Percentiles rank a stretch among this genome's conserved stretches.
phyloP scores from a whole-genome alignment of 2,113 vertebrate species.

The Clarias magur region DNA sequence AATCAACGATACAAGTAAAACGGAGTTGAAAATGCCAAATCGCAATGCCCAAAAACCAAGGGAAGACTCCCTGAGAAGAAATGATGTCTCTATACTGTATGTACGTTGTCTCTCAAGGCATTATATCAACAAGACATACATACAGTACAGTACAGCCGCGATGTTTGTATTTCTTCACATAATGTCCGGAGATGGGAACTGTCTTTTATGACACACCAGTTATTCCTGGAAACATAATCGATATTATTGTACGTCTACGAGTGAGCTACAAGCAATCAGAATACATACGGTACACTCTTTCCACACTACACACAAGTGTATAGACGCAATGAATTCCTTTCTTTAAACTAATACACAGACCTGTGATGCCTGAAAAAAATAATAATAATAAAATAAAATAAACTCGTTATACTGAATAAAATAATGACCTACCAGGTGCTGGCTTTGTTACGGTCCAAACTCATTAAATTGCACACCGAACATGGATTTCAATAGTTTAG shows the following conservation, averaged over 20 bases:
- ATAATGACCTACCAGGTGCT: neutral
- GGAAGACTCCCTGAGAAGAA: conserved; percentile 4
- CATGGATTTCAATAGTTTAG: neutral
- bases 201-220: neutral
- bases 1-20: too few species aligned
- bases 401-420: neutral
- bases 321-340: neutral
- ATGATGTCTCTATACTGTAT: neutral
- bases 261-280: neutral
- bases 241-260: neutral
- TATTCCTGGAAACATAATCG: neutral
- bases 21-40: too few species aligned
- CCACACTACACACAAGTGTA: neutral
- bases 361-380: neutral
- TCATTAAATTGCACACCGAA: neutral
- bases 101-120: neutral
- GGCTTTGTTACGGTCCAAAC: neutral
- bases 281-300: neutral
- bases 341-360: neutral
- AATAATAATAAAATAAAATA: neutral
- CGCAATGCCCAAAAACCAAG: neutral
- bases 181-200: neutral
- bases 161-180: neutral
- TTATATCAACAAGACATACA: neutral
- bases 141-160: neutral